These are phyloP conservation scores for Thecophora atra DNA, from an alignment of 2,888 invertebrate genomes.

Conservation along the genomic window DNA sequence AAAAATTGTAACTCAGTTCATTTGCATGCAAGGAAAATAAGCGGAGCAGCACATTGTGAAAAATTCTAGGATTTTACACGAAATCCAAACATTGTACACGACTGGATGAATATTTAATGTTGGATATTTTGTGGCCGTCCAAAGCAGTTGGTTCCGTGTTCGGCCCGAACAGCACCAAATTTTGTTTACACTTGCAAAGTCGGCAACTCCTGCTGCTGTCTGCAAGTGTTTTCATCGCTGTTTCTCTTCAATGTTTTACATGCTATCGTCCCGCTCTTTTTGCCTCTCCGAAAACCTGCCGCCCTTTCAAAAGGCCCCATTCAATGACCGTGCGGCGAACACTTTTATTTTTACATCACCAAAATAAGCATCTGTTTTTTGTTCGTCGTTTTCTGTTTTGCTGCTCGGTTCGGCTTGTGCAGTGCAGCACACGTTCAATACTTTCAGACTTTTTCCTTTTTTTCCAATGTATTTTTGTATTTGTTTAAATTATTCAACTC, in stretches of 20 bases:
- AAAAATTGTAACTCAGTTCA: constrained; percentile 8
- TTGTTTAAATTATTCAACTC: constrained; percentile 10
- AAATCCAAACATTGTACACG: neutral
- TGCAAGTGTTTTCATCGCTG: neutral
- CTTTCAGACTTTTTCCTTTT: neutral
- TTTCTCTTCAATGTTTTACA: neutral
- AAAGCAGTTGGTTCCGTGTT: neutral
- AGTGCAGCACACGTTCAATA: constrained; percentile 21
- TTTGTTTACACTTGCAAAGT: constrained; percentile 14
- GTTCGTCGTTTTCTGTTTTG: no score
- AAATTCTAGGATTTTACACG: neutral
- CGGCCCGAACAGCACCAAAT: neutral
- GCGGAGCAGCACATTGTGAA: neutral
- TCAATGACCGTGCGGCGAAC: constrained; percentile 11
- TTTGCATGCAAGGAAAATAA: constrained; percentile 21
- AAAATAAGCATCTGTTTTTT: constrained; percentile 23
- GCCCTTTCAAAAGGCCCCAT: neutral
- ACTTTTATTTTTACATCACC: constrained; percentile 28
- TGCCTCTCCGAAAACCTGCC: neutral
- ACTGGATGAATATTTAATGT: no score
- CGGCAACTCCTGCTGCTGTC: neutral
- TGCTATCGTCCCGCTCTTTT: neutral
- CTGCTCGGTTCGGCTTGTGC: constrained; percentile 22
- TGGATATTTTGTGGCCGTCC: no score
- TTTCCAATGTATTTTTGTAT: neutral